Evolutionary conservation across 2,113 vertebrate genomes (phyloP), one percentile per base, ranked within the genome.

Genomic region (Tragelaphus scriptus): DNA sequence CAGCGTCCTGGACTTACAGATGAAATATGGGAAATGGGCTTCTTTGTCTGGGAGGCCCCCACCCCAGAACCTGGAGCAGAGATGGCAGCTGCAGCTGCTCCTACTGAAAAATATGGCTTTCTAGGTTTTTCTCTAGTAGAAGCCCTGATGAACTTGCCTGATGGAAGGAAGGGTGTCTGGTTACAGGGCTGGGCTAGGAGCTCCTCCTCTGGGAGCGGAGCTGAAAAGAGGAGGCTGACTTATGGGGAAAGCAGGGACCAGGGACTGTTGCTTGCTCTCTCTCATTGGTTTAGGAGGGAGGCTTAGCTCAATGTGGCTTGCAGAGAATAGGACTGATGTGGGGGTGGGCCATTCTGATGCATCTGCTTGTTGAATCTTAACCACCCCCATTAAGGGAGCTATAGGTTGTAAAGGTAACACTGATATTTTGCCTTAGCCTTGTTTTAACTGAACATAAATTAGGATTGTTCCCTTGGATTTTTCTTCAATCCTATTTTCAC

Each of bases 1-100:
- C 97, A 95, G 96, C 96, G 79, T 98, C 98, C 98, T 96, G 96
- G 98, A 98, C 98, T 97, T 96, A 98, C 91, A 98, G 98, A 97
- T 98, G 98, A 98, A 98, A 98, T 98, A 98, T 75, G 97, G 98
- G 98, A 98, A 98, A 97, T 94, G 58, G 96, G 97, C 92, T 98
- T 96, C 87, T 94, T 84, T 95, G 98, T 97, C 95, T 7, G 12
- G 0, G 1, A 94, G 97, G 68, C 58, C n/a, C 81, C n/a, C 53
- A 36, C 51, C 87, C 97, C 47, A 36, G 23, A 92, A 59, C 6
- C 15, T 17, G 4, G 12, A 0, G 2, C 79, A 80, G 85, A 32
- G 0, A 0, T 51, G 44, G 53, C 4, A 30, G 56, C 15, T n/a
- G 19, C 79, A 26, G 80, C 53, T 25, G 81, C 85, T 47, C 94